Conservation (phyloP, 2,113 vertebrate species). For the Agapornis roseicollis region DNA sequence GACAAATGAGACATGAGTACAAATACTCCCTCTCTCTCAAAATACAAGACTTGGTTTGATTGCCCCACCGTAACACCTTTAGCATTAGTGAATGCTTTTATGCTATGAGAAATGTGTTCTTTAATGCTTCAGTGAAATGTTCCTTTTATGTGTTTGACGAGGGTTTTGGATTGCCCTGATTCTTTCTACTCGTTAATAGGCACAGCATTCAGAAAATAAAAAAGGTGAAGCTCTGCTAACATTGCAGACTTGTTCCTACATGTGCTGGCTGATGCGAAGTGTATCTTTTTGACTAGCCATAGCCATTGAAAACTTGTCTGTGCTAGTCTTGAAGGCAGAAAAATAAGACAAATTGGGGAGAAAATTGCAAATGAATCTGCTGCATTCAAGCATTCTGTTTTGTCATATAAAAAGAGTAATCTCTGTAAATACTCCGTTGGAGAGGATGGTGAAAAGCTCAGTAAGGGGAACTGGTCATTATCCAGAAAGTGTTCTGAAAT, state of each 20-base stretch:
- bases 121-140: not conserved
- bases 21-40: not conserved
- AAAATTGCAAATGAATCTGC: not conserved
- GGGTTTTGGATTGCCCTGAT: not conserved
- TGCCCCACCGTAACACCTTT: not conserved
- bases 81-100: not conserved
- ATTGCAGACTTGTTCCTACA: not conserved
- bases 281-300: not conserved
- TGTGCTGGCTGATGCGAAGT: not conserved
- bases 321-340: not conserved
- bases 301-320: not conserved
- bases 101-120: not conserved
- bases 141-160: not conserved
- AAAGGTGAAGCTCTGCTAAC: not conserved
- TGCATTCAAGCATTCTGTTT: not conserved
- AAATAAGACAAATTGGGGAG: not conserved
- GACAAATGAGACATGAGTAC: conserved; percentile 17
- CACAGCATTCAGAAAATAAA: not conserved
- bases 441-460: not conserved
- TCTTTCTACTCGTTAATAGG: not conserved
- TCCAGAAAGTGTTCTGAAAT: not conserved
- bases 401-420: not conserved
- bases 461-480: not conserved
- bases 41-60: not conserved
- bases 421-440: not conserved